Conservation (phyloP, 2,113 vertebrate genomes). For the Tupaia chinensis region DNA sequence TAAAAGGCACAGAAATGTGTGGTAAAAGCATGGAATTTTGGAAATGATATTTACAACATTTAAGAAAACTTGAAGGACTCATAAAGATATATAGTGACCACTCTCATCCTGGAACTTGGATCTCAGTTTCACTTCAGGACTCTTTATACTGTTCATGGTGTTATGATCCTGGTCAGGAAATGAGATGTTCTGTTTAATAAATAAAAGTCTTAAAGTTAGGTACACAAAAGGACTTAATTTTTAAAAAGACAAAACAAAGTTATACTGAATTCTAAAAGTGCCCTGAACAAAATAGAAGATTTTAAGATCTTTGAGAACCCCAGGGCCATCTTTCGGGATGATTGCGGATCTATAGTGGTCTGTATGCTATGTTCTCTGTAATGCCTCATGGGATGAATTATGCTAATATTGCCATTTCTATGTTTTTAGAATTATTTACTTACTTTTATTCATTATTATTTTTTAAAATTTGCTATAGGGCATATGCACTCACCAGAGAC, state of each 20-base stretch:
- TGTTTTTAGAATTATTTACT: too few relatives aligned
- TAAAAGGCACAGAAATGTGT: background rate
- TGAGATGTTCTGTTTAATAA: background rate
- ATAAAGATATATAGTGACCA: background rate
- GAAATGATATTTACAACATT: background rate
- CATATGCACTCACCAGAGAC: too few relatives aligned
- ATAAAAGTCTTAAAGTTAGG: background rate
- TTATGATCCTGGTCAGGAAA: background rate
- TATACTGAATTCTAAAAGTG: background rate
- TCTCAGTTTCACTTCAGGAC: background rate
- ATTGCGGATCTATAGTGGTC: rapidly evolving
- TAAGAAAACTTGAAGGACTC: background rate
- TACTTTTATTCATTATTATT: too few relatives aligned
- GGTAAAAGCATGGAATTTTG: background rate
- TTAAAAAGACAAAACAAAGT: background rate
- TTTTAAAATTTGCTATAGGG: too few relatives aligned
- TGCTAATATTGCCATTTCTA: background rate
- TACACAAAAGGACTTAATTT: background rate
- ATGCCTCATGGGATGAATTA: background rate
- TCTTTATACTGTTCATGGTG: background rate
- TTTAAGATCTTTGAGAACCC: background rate
- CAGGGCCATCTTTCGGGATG: background rate
- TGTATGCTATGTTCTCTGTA: background rate
- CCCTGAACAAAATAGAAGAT: background rate
- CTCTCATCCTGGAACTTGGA: too few relatives aligned